phyloP scores from a whole-genome alignment of 1,140 invertebrate genomes.

The Drosophila subobscura region DNA sequence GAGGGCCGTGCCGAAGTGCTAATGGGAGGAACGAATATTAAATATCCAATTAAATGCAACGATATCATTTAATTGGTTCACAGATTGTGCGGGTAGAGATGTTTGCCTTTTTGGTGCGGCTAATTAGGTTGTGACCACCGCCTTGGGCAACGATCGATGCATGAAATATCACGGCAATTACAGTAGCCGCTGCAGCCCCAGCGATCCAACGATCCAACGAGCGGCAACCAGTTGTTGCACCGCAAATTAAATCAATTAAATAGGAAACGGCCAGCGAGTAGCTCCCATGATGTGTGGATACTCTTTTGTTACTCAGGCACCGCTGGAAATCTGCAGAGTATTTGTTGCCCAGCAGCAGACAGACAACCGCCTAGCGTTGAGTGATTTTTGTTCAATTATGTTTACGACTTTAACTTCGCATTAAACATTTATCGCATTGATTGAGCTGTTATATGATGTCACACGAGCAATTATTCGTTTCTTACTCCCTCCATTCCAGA shows the following conservation, averaged over 20 bases:
- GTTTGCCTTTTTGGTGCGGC: constrained; percentile 24
- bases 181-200: constrained; percentile 27
- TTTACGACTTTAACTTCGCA: constrained; percentile 55
- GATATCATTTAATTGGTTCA: constrained; percentile 42
- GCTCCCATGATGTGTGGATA: background rate
- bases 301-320: background rate
- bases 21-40: constrained; percentile 49
- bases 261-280: constrained; percentile 35
- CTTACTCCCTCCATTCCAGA: constrained; percentile 43
- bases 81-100: constrained; percentile 16
- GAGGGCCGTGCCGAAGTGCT: constrained; percentile 27
- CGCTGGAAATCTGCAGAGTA: constrained; percentile 13
- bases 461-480: constrained; percentile 15
- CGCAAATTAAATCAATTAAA: constrained; percentile 78
- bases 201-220: constrained; percentile 3
- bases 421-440: constrained; percentile 75
- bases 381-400: constrained; percentile 69
- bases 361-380: constrained; percentile 24
- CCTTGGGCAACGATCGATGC: constrained; percentile 63
- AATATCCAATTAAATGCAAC: constrained; percentile 42
- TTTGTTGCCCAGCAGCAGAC: background rate
- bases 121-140: constrained; percentile 38
- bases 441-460: constrained; percentile 65
- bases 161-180: constrained; percentile 79
- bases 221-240: constrained; percentile 56